These are phyloP conservation scores for Megaceryle alcyon DNA, from an alignment of 2,797 vertebrate species.

Conservation along the genomic window DNA sequence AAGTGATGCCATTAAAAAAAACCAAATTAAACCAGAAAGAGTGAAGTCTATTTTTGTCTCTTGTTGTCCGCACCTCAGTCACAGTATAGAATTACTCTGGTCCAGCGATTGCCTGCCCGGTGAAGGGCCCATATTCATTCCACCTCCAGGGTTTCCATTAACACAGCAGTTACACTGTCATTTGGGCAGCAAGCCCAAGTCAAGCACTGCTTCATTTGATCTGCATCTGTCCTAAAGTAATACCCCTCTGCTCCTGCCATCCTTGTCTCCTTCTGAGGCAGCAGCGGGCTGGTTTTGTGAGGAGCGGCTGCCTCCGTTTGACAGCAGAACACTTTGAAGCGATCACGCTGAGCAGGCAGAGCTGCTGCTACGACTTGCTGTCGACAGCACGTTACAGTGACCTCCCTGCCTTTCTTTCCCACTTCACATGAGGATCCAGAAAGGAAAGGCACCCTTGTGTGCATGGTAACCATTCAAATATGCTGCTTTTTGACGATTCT, in stretches of 20 bases:
- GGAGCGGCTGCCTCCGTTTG: constrained; percentile 48
- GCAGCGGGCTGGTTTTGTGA: constrained; percentile 26
- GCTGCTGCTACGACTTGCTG: not conserved
- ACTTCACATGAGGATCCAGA: not conserved
- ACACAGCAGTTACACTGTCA: constrained; percentile 56
- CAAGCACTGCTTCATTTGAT: constrained; percentile 64
- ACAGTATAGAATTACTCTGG: constrained; percentile 20
- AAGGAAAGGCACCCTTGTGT: constrained; percentile 2
- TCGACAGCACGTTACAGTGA: not conserved
- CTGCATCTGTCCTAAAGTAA: constrained; percentile 64
- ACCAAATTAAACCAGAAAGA: not conserved
- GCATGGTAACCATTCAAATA: not conserved
- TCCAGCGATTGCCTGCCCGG: not conserved
- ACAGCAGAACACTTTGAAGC: constrained; percentile 34
- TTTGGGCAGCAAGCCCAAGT: constrained; percentile 52
- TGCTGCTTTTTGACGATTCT: not conserved
- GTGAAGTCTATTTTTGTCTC: constrained; percentile 19
- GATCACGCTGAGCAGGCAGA: not conserved
- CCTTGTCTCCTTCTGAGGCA: constrained; percentile 15
- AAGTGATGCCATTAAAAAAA: not conserved
- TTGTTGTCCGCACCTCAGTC: not conserved
- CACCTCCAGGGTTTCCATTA: constrained; percentile 65
- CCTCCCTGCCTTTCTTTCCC: constrained; percentile 2
- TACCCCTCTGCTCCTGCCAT: constrained; percentile 39
- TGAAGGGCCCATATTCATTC: constrained; percentile 55